Evolutionary conservation across 2,113 vertebrate genomes (phyloP), one percentile per base, ranked within the genome.

Genomic region (Rutilus rutilus): DNA sequence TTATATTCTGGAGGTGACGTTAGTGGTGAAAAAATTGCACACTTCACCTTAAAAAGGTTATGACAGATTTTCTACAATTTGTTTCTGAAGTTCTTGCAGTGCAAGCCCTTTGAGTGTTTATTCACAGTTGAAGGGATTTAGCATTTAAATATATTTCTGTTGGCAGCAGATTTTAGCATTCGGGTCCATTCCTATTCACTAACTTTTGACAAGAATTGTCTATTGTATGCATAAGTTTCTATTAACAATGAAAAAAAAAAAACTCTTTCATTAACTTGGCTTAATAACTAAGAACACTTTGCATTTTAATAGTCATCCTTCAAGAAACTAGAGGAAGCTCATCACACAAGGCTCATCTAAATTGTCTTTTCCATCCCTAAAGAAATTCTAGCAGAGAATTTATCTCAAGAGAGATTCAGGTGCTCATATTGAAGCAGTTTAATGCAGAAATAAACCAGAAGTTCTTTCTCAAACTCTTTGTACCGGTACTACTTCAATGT

Each of bases 281-380:
- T 87, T 87, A 84, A 82, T 86, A 82, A 85, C 57, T 75, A 25
- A 84, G 52, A 85, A 69, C 83, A 88, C 89, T 57, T 21, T 87
- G 75, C 88, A 90, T 90, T 87, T 88, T 85, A 91, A 90, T 90
- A 36, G 74, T 65, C 71, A 60, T 30, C 77, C 45, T 73, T 86
- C n/a, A 81, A 87, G 45, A 67, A 88, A 78, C 5, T 57, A 50
- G 30, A n/a, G 12, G 23, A 47, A 17, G 39, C n/a, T 74, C 71
- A 74, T 74, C 42, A 25, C 71, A 47, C 39, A 11, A 9, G n/a
- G 33, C 17, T 74, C 81, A 74, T 65, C 23, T 39, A 36, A 82
- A 39, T 74, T 69, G 27, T 80, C 39, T 80, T 60, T 80, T 64
- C n/a, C 19, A 6, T 64, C 78, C 39, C 78, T 25, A 33, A 73